A percentile compares a stretch with the other conserved stretches of the same genome.
These are phyloP conservation scores for Menura novaehollandiae DNA, from an alignment of 2,113 vertebrate species.

Conservation along the genomic window DNA sequence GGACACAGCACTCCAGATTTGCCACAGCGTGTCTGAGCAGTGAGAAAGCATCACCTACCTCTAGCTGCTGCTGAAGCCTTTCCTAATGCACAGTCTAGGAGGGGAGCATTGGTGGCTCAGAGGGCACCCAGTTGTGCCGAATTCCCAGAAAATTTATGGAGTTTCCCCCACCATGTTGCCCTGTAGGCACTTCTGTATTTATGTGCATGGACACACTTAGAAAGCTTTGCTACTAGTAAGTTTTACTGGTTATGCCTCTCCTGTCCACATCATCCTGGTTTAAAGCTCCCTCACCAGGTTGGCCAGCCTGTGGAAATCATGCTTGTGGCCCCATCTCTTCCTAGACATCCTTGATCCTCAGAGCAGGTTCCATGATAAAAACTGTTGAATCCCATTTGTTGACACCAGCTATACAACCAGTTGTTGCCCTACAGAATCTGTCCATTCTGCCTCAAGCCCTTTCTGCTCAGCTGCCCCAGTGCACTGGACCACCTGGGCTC, in stretches of 20 bases:
- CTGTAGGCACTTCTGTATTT: not conserved
- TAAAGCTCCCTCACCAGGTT: not conserved
- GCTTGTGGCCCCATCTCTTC: not conserved
- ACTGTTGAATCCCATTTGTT: not conserved
- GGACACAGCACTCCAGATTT: not conserved
- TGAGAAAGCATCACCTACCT: not conserved
- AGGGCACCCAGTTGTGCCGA: not conserved
- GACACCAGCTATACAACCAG: not conserved
- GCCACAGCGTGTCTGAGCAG: not conserved
- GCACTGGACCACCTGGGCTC: not conserved
- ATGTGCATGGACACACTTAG: not conserved
- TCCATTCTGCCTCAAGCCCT: not conserved
- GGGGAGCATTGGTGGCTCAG: not conserved
- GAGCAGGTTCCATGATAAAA: not conserved
- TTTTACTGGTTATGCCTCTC: not conserved
- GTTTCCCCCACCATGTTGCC: not conserved
- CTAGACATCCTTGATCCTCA: not conserved
- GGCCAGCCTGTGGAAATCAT: not conserved
- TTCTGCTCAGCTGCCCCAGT: not conserved
- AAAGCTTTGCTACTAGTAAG: rapidly evolving
- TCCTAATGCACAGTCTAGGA: not conserved
- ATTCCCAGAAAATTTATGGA: not conserved
- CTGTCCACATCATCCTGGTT: not conserved
- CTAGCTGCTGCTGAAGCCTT: not conserved
- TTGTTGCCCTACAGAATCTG: not conserved